Conservation (phyloP, 2,113 vertebrate species). For the Alosa alosa region DNA sequence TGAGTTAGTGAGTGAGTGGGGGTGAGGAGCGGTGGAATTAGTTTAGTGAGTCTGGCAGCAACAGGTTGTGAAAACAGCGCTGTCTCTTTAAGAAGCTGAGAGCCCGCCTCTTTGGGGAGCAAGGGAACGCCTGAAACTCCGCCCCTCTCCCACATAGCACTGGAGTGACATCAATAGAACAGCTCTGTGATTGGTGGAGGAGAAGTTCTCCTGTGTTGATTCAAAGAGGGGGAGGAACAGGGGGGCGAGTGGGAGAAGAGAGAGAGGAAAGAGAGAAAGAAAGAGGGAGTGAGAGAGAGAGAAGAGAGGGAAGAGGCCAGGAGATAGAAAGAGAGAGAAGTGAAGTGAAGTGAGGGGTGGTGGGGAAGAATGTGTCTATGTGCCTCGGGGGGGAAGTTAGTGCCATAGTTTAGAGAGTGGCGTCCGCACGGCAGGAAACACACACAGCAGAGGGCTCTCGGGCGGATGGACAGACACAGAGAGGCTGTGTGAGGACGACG, state of each 20-base stretch:
- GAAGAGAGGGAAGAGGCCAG: conserved; percentile 14
- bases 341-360: background rate
- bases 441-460: conserved; percentile 28
- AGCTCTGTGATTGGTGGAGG: conserved; percentile 68
- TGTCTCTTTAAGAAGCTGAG: background rate
- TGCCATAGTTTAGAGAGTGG: background rate
- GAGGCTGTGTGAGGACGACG: background rate
- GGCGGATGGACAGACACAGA: background rate
- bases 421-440: background rate
- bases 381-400: conserved; percentile 22
- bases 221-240: conserved; percentile 64
- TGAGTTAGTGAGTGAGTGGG: background rate
- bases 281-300: background rate
- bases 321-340: background rate
- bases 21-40: background rate
- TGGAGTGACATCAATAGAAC: conserved; percentile 36
- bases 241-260: conserved; percentile 20
- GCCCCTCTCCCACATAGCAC: conserved; percentile 43
- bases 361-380: background rate
- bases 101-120: background rate
- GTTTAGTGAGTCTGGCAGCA: background rate
- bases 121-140: conserved; percentile 45
- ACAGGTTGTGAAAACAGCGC: background rate
- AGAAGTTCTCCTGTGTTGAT: conserved; percentile 80
- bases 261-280: conserved; percentile 20